These are phyloP conservation scores for Stegostoma tigrinum DNA, from an alignment of 2,113 vertebrate species.

Conservation along the genomic window DNA sequence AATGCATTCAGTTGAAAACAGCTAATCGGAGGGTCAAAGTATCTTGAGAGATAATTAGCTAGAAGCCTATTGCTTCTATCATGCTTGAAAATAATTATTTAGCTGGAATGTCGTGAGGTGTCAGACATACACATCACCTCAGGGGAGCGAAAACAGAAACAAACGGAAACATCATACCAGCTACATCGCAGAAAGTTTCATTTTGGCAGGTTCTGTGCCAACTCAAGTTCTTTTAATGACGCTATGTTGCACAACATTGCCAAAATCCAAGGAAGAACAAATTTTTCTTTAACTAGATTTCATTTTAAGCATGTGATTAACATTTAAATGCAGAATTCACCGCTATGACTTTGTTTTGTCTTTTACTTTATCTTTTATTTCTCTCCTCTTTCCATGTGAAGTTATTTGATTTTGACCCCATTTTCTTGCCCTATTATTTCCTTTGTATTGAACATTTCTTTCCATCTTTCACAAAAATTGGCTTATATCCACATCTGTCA, in stretches of 20 bases:
- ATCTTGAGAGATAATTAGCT: background rate
- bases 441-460: background rate
- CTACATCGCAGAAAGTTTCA: background rate
- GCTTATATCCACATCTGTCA: background rate
- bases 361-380: background rate
- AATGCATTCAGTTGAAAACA: background rate
- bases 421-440: background rate
- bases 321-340: background rate
- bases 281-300: background rate
- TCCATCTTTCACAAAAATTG: background rate
- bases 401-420: background rate
- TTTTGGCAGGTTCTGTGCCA: background rate
- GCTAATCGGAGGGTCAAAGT: background rate
- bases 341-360: background rate
- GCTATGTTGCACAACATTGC: background rate
- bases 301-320: background rate
- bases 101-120: background rate
- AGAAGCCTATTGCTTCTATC: background rate
- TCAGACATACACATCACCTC: background rate
- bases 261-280: background rate
- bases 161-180: background rate
- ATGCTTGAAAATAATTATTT: background rate
- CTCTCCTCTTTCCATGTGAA: background rate
- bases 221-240: background rate
- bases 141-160: background rate